Conservation (phyloP, 2,797 vertebrate genomes). For the Sebastes steindachneri region DNA sequence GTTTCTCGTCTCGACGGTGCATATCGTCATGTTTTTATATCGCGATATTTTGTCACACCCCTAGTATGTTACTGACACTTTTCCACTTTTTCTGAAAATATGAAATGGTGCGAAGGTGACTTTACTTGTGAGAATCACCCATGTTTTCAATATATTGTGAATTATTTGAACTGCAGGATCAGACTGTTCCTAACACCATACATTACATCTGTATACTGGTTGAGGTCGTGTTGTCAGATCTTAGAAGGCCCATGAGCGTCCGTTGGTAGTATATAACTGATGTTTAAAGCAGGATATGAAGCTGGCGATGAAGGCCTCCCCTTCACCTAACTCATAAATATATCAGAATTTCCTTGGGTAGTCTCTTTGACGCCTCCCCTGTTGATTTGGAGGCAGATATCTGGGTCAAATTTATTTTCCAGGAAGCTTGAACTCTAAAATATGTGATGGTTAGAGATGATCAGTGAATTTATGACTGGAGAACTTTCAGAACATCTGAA, state of each 20-base stretch:
- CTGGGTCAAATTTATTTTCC: constrained; percentile 53
- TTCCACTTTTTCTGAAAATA: background rate
- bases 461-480: constrained; percentile 40
- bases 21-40: no score
- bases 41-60: no score
- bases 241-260: background rate
- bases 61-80: background rate
- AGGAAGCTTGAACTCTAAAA: constrained; percentile 43
- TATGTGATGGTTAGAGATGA: constrained; percentile 23
- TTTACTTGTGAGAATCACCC: background rate
- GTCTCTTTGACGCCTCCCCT: constrained; percentile 33
- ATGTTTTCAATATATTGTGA: background rate
- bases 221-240: background rate
- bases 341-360: constrained; percentile 29
- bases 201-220: background rate
- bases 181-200: background rate
- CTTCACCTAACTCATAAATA: constrained; percentile 43
- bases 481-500: constrained; percentile 33
- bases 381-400: constrained; percentile 33
- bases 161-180: background rate
- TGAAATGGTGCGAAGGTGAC: background rate
- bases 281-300: constrained; percentile 7
- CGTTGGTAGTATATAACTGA: background rate
- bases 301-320: background rate
- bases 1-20: no score